Percentiles rank a stretch among this genome's conserved stretches.
Evolutionary conservation across 1,140 invertebrate genomes (phyloP).

Genomic region (Amphibalanus amphitrite): DNA sequence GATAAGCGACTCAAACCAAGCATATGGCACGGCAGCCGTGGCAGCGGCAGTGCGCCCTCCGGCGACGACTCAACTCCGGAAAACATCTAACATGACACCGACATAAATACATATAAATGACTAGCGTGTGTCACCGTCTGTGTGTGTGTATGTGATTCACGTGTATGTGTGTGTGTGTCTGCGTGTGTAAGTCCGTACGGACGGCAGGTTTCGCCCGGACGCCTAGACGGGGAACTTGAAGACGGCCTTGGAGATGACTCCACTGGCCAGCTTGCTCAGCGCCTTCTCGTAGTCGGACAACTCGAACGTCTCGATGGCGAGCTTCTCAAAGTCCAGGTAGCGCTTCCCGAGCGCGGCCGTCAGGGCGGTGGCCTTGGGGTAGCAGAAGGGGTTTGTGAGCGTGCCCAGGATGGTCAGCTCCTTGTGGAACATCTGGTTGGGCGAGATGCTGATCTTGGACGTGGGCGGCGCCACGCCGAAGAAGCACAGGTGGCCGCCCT

Average conservation of each 20-base stretch:
- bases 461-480: conserved; percentile 37
- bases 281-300: conserved; percentile 39
- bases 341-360: conserved; percentile 41
- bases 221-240: conserved; percentile 30
- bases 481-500: conserved; percentile 34
- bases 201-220: too few relatives aligned
- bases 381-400: conserved; percentile 45
- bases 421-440: conserved; percentile 39
- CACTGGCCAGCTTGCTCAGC: conserved; percentile 35
- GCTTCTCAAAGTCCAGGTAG: conserved; percentile 41
- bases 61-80: too few relatives aligned
- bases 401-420: conserved; percentile 43
- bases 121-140: too few relatives aligned
- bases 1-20: too few relatives aligned
- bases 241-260: conserved; percentile 42
- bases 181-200: too few relatives aligned
- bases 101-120: too few relatives aligned
- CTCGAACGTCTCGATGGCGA: conserved; percentile 40
- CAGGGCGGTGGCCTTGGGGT: conserved; percentile 39
- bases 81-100: too few relatives aligned
- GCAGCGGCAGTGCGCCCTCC: too few relatives aligned
- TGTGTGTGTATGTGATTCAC: too few relatives aligned
- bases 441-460: conserved; percentile 34
- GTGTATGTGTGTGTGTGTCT: too few relatives aligned
- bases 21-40: too few relatives aligned